Evolutionary conservation across 2,888 invertebrate genomes (phyloP), one percentile per base, ranked within the genome.

Genomic region (Chymomyza amoena): DNA sequence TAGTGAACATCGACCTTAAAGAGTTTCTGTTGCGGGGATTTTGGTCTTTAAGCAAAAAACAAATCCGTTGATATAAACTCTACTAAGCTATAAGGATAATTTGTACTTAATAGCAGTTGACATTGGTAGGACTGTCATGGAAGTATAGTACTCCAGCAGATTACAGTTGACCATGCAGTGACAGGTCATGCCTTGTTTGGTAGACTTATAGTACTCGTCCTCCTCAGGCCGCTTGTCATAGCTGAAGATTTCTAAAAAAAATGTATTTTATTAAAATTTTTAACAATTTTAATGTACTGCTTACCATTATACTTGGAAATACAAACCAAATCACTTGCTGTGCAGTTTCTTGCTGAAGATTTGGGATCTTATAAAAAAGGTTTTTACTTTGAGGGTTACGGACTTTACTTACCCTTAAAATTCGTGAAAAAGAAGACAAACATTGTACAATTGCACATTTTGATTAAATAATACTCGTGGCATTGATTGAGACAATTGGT

Each of bases 1-100:
- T 91, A 93, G 75, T 92, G 92, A 2, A 92, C 89, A 79, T 93
- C 92, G 13, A 93, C 71, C 36, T 82, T 82, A 57, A 91, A 88
- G 6, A 78, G 68, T 36, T 79, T 81, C 1, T 72, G 61, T 2
- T 72, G 68, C 0, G 75, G 62, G 7, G 74, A 62, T 36, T 75
- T 70, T 6, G 75, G 62, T 0, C 87, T 89, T 13, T 13, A 45
- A 45, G 4, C 5, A 45, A 13, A 45, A 45, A 13, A 0, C 39
- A 45, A 13, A 45, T 32, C 32, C 0, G 9, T 32, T 32, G 32
- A 32, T 9, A 4, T 13, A 10, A 45, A 45, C 6, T 45, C 13
- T 13, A 13, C 13, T 13, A 45, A 13, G 13, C 13, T 4, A 45
- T 13, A 13, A 7, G 6, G 25, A 36, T 36, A 36, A 9, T 5